A percentile compares a stretch with the other conserved stretches of the same genome.
Evolutionary conservation across 2,888 invertebrate genomes (phyloP).

Genomic region (Caenorhabditis doughertyi): DNA sequence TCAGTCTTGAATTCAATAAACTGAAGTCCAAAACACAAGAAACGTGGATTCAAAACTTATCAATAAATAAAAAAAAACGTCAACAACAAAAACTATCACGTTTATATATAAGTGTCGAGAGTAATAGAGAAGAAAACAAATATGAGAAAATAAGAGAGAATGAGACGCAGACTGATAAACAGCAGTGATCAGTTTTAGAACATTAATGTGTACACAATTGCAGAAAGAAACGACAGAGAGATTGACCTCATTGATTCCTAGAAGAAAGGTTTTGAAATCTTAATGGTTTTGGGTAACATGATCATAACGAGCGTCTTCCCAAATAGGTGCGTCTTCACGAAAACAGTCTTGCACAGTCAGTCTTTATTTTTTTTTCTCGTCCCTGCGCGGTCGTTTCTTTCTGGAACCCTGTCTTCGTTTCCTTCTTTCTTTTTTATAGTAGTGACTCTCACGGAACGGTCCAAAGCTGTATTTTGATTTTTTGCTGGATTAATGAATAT

Average conservation of each 20-base stretch:
- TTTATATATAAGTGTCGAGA: constrained; percentile 29
- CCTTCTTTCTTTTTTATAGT: too few species aligned
- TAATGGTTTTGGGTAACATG: too few species aligned
- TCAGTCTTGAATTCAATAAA: constrained; percentile 1
- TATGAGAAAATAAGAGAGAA: constrained; percentile 18
- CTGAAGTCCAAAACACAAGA: not conserved
- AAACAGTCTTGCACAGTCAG: too few species aligned
- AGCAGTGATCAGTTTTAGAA: constrained; percentile 60
- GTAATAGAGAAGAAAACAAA: constrained; percentile 51
- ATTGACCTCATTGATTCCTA: constrained; percentile 36
- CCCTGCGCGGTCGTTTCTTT: too few species aligned
- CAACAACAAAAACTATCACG: constrained; percentile 36
- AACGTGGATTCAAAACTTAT: not conserved
- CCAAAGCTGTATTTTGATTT: too few species aligned
- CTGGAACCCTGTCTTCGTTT: too few species aligned
- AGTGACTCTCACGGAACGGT: too few species aligned
- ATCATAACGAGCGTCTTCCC: too few species aligned
- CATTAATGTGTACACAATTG: constrained; percentile 32
- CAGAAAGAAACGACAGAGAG: not conserved
- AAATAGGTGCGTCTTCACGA: too few species aligned
- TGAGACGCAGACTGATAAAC: constrained; percentile 40
- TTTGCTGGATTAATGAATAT: too few species aligned
- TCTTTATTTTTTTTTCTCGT: too few species aligned
- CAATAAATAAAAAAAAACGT: constrained; percentile 4
- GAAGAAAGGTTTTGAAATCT: too few species aligned